A percentile compares a stretch with the other conserved stretches of the same genome.
These are phyloP conservation scores for Dermatemys mawii DNA, from an alignment of 2,113 vertebrate species.

Conservation along the genomic window DNA sequence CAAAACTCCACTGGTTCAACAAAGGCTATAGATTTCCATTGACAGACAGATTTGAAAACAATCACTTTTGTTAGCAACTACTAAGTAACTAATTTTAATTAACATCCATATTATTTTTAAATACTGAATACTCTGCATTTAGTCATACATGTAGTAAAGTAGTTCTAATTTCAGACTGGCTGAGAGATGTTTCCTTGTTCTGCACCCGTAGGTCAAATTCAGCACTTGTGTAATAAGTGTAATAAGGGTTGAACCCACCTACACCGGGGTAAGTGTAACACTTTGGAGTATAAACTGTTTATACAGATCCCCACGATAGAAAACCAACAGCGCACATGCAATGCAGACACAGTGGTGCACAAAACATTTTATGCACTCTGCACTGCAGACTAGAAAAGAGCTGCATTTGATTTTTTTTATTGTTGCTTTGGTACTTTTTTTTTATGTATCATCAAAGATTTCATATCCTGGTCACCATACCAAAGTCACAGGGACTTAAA, in stretches of 20 bases:
- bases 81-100: not conserved
- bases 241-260: not conserved
- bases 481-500: not conserved
- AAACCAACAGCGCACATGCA: not conserved
- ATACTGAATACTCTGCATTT: not conserved
- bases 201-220: not conserved
- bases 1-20: not conserved
- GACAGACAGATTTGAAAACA: not conserved
- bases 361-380: not conserved
- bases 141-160: not conserved
- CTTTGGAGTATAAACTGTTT: not conserved
- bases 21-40: not conserved
- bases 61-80: not conserved
- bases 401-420: not conserved
- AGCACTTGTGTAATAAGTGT: not conserved
- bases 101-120: not conserved
- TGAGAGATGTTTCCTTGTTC: not conserved
- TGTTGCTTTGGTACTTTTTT: not conserved
- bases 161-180: not conserved
- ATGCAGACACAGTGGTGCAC: rapidly evolving
- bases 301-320: not conserved
- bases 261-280: not conserved
- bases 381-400: not conserved
- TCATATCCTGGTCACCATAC: not conserved
- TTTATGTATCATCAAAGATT: not conserved